Evolutionary conservation across 1,140 invertebrate species (phyloP).

Genomic region (Drosophila athabasca): DNA sequence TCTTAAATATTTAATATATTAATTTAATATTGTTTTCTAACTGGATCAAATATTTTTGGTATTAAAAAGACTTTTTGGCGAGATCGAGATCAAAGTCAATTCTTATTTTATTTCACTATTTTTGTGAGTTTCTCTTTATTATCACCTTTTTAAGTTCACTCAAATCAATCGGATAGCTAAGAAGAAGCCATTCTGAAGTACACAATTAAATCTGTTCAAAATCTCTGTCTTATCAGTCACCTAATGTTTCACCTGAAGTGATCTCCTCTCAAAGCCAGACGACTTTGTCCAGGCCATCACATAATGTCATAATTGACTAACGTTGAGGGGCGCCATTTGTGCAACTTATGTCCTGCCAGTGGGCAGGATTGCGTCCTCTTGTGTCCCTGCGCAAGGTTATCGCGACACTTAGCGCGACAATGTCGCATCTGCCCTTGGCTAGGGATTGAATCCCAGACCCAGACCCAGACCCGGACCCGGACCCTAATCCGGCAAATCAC

Average conservation of each 20-base stretch:
- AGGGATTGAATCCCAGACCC: neutral
- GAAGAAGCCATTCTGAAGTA: too few species aligned
- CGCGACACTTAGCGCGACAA: slow-evolving; percentile 38
- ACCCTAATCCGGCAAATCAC: slow-evolving; percentile 62
- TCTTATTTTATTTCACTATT: too few species aligned
- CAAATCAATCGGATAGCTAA: too few species aligned
- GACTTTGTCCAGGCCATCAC: slow-evolving; percentile 46
- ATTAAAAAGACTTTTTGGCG: too few species aligned
- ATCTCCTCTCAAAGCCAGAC: neutral
- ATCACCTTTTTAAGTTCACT: too few species aligned
- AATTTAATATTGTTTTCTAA: too few species aligned
- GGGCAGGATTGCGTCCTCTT: slow-evolving; percentile 41
- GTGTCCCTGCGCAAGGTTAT: slow-evolving; percentile 49
- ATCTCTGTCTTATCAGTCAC: neutral
- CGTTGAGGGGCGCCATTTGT: slow-evolving; percentile 48
- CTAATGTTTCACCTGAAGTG: neutral
- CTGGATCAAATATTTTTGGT: too few species aligned
- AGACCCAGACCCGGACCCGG: neutral
- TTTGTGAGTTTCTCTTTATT: too few species aligned
- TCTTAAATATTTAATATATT: too few species aligned
- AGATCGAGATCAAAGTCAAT: too few species aligned
- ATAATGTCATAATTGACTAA: slow-evolving; percentile 51
- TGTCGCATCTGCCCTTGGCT: slow-evolving; percentile 46
- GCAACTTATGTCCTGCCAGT: slow-evolving; percentile 41
- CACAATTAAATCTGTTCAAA: too few species aligned